Evolutionary conservation across 2,113 vertebrate genomes (phyloP).

Genomic region (Percina caprodes): DNA sequence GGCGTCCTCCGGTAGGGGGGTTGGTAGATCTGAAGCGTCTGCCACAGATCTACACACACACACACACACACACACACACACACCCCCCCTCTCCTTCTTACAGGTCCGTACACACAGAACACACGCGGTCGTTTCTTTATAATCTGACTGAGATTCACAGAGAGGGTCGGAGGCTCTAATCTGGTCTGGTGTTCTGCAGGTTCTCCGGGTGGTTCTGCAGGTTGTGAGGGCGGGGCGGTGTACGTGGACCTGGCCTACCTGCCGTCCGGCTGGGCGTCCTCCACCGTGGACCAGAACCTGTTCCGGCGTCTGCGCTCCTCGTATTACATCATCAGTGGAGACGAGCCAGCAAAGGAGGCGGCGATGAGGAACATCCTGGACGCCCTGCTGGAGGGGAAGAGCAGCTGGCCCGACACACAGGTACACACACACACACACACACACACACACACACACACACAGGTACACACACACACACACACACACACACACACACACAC

Average conservation of each 20-base stretch:
- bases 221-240: slow-evolving; percentile 49
- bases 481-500: too few relatives aligned
- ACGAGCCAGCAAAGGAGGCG: slow-evolving; percentile 86
- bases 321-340: slow-evolving; percentile 93
- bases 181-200: slow-evolving; percentile 2
- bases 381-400: slow-evolving; percentile 88
- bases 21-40: too few relatives aligned
- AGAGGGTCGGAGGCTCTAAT: too few relatives aligned
- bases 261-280: slow-evolving; percentile 85
- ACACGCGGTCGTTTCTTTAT: too few relatives aligned
- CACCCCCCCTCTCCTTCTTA: too few relatives aligned
- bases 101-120: too few relatives aligned
- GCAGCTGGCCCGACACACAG: slow-evolving; percentile 81
- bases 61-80: too few relatives aligned
- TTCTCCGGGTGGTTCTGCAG: not conserved
- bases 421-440: too few relatives aligned
- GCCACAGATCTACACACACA: too few relatives aligned
- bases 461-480: too few relatives aligned
- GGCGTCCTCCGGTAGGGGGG: slow-evolving; percentile 61
- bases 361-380: slow-evolving; percentile 88
- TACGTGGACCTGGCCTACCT: slow-evolving; percentile 95
- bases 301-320: slow-evolving; percentile 88
- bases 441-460: too few relatives aligned
- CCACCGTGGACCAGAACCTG: slow-evolving; percentile 86
- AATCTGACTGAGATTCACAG: too few relatives aligned